Conservation (phyloP, 2,113 vertebrate genomes). For the Isurus oxyrinchus region DNA sequence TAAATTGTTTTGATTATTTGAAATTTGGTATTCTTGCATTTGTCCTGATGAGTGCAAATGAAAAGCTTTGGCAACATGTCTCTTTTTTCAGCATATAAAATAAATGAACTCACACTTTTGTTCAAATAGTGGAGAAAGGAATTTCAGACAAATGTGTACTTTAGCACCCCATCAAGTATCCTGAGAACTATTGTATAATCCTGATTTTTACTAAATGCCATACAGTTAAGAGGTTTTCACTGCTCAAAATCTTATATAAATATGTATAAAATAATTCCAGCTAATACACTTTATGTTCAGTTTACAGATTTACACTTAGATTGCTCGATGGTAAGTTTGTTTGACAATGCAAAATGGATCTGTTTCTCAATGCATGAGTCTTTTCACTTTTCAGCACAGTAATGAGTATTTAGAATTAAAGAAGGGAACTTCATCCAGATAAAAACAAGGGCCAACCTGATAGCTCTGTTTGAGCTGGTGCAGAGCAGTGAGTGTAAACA, state of each 20-base stretch:
- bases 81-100: neutral
- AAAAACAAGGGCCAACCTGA: slow-evolving; percentile 7
- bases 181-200: neutral
- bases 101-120: neutral
- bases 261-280: neutral
- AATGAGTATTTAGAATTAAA: neutral
- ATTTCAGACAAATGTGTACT: neutral
- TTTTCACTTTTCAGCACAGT: neutral
- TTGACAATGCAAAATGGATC: neutral
- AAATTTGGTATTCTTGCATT: neutral
- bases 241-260: neutral
- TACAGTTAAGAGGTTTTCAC: neutral
- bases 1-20: neutral
- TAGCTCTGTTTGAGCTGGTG: slow-evolving; percentile 31
- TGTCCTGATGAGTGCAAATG: neutral
- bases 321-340: neutral
- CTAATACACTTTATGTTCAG: neutral
- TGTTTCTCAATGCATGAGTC: neutral
- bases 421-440: slow-evolving; percentile 26
- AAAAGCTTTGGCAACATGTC: neutral
- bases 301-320: neutral
- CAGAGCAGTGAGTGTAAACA: slow-evolving; percentile 53
- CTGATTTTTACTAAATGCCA: neutral
- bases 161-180: neutral
- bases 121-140: neutral